Evolutionary conservation across 1,140 invertebrate genomes (phyloP).

Genomic region (Drosophila bipectinata): DNA sequence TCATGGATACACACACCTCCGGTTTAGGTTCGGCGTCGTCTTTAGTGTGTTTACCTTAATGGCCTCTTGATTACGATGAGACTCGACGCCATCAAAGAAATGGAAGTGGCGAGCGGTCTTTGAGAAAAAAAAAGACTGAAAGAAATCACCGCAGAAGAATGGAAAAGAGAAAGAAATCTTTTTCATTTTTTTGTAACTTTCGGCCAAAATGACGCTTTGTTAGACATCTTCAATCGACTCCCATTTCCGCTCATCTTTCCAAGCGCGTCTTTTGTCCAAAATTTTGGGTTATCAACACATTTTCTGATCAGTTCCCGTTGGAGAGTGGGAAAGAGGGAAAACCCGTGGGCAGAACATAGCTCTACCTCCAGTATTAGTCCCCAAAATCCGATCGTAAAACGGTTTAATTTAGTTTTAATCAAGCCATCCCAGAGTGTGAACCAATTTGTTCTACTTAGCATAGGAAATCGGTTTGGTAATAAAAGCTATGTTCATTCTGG

Average conservation of each 20-base stretch:
- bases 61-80: conserved; percentile 68
- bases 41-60: conserved; percentile 64
- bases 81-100: conserved; percentile 34
- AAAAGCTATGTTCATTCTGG: conserved; percentile 28
- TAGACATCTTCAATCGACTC: conserved; percentile 38
- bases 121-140: conserved; percentile 14
- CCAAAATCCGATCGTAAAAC: conserved; percentile 45
- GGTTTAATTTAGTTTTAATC: conserved; percentile 65
- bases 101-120: conserved; percentile 16
- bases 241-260: conserved; percentile 69
- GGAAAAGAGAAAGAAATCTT: conserved; percentile 48
- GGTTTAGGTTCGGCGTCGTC: conserved; percentile 20
- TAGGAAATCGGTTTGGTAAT: not conserved
- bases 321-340: not conserved
- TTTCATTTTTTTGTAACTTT: conserved; percentile 40
- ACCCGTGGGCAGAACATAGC: conserved; percentile 50
- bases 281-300: conserved; percentile 41
- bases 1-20: conserved; percentile 6
- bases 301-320: conserved; percentile 20
- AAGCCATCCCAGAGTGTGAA: conserved; percentile 63
- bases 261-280: conserved; percentile 68
- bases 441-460: conserved; percentile 52
- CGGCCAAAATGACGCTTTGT: conserved; percentile 35
- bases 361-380: conserved; percentile 12
- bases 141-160: conserved; percentile 35